phyloP scores from a whole-genome alignment of 2,888 invertebrate species.

The Agrilus cyanescens region DNA sequence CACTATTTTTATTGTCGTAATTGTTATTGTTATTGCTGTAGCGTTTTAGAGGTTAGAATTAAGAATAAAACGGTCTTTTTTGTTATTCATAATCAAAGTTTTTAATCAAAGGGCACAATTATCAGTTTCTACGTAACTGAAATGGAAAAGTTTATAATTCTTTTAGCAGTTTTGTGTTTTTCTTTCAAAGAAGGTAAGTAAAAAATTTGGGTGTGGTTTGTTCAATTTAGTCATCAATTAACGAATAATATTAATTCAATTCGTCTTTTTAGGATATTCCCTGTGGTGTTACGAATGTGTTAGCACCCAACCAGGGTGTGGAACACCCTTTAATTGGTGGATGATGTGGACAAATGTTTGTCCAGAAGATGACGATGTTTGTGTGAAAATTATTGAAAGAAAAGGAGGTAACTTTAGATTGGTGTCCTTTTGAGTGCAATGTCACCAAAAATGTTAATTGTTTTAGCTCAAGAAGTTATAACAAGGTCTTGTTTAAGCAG shows the following conservation, averaged over 20 bases:
- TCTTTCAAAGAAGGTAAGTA: no score
- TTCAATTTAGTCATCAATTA: neutral
- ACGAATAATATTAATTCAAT: no score
- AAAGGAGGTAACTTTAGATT: constrained; percentile 57
- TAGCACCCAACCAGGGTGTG: constrained; percentile 81
- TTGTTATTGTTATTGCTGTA: no score
- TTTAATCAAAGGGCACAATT: no score
- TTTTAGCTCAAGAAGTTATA: constrained; percentile 62
- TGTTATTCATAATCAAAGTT: no score
- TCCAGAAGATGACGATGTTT: constrained; percentile 73
- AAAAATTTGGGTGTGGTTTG: no score
- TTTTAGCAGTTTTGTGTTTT: no score
- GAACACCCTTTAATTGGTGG: constrained; percentile 70
- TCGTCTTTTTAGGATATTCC: constrained; percentile 38
- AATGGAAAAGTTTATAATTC: no score
- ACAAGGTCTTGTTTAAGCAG: constrained; percentile 79
- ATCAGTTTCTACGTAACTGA: no score
- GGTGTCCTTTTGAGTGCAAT: neutral
- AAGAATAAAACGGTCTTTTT: no score
- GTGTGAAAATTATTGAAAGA: constrained; percentile 77
- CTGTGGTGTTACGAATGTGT: constrained; percentile 86
- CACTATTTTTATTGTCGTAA: no score
- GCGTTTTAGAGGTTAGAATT: no score
- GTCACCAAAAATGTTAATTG: constrained; percentile 1
- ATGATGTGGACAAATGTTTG: constrained; percentile 68